phyloP scores from a whole-genome alignment of 2,888 invertebrate genomes.

The Hypomecis punctinalis region DNA sequence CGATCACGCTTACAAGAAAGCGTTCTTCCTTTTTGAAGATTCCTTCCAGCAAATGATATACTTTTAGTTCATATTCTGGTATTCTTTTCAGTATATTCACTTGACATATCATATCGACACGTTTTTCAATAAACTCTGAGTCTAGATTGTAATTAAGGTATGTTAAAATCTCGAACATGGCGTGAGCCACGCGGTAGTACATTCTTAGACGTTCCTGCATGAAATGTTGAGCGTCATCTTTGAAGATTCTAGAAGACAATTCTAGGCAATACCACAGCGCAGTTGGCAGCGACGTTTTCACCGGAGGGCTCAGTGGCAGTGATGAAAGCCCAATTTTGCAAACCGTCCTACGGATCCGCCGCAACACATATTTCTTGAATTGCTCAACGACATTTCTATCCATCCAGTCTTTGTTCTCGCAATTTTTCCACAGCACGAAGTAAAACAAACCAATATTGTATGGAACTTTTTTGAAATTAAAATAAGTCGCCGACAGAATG shows the following conservation, averaged over 20 bases:
- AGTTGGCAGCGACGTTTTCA: slow-evolving; percentile 47
- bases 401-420: slow-evolving; percentile 62
- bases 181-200: slow-evolving; percentile 45
- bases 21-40: slow-evolving; percentile 54
- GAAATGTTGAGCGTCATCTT: slow-evolving; percentile 49
- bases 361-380: slow-evolving; percentile 54
- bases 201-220: slow-evolving; percentile 53
- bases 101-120: slow-evolving; percentile 23
- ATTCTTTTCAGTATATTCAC: slow-evolving; percentile 53
- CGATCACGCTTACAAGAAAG: slow-evolving; percentile 52
- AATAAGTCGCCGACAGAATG: slow-evolving; percentile 59
- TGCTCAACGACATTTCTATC: slow-evolving; percentile 56
- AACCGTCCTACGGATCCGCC: slow-evolving; percentile 51
- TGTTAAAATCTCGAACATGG: slow-evolving; percentile 37
- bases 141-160: slow-evolving; percentile 52
- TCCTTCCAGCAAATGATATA: slow-evolving; percentile 47
- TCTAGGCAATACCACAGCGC: slow-evolving; percentile 61
- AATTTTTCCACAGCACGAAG: slow-evolving; percentile 58
- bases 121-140: slow-evolving; percentile 43
- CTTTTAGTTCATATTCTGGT: slow-evolving; percentile 41
- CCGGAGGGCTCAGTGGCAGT: slow-evolving; percentile 54
- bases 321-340: slow-evolving; percentile 56
- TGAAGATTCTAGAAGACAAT: slow-evolving; percentile 53
- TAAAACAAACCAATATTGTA: slow-evolving; percentile 59
- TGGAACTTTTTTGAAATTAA: slow-evolving; percentile 52